phyloP scores from a whole-genome alignment of 2,888 invertebrate species.

The Orchestes rusci region DNA sequence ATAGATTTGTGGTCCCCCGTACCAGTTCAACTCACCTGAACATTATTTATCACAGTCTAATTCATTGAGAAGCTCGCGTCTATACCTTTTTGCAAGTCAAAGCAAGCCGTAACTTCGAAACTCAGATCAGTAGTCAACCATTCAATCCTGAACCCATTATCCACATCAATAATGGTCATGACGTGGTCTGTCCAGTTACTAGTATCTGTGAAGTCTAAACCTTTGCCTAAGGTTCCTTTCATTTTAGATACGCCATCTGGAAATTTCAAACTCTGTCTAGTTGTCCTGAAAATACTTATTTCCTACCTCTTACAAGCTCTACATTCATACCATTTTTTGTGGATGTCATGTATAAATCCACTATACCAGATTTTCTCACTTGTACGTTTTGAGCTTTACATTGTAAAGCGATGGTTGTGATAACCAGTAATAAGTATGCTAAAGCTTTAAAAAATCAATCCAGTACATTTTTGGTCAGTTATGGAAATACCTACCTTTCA shows the following conservation, averaged over 20 bases:
- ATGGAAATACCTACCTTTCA: no score
- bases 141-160: slow-evolving; percentile 8
- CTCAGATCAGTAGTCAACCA: slow-evolving; percentile 4
- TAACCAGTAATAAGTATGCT: no score
- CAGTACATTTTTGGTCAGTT: no score
- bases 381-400: neutral
- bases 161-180: neutral
- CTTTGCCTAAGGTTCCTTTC: slow-evolving; percentile 8
- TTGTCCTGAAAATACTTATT: neutral
- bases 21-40: slow-evolving; percentile 12
- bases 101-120: slow-evolving; percentile 8
- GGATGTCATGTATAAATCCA: slow-evolving; percentile 2
- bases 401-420: no score
- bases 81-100: slow-evolving; percentile 13
- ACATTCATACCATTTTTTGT: slow-evolving; percentile 2
- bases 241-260: slow-evolving; percentile 8
- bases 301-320: slow-evolving; percentile 2
- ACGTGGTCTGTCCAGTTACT: neutral
- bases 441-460: no score
- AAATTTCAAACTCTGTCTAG: no score
- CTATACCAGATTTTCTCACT: neutral
- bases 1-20: slow-evolving; percentile 16
- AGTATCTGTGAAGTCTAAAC: slow-evolving; percentile 2
- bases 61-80: no score
- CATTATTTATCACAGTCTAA: no score